Evolutionary conservation across 2,888 invertebrate genomes (phyloP), one percentile per base, ranked within the genome.

Genomic region (Leucophora obtusa): DNA sequence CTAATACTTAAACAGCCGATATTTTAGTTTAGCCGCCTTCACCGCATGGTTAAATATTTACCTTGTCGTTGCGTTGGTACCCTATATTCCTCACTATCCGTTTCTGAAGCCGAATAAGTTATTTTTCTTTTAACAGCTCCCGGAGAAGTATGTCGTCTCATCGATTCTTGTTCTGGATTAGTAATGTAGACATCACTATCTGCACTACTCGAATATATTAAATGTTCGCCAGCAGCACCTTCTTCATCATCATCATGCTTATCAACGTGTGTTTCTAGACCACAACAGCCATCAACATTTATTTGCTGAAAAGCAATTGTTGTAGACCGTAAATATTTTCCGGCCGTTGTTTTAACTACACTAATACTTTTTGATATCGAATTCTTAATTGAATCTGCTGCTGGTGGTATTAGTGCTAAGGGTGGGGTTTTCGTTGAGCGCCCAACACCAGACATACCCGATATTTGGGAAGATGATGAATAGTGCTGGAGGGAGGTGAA

Each of bases 361-460:
- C 88, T 86, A 68, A 91, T 87, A 87, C 92, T 91, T 80, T 90
- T 90, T 8, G 87, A 87, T 76, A 91, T 91, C 10, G 91, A 89
- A 17, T 87, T 87, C 77, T 89, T 91, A 2, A 91, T 89, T 2
- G 90, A 88, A 18, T 87, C 83, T 2, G 88, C 80, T 74, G 90
- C 89, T 0, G 91, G 91, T 38, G 91, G 89, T 11, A 91, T 89
- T 47, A 91, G 84, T 1, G 90, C 88, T 72, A 91, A 81, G 0
- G 90, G 88, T 18, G 89, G 89, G 0, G 88, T 87, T 83, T 89
- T 90, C 10, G 88, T 83, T 43, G 84, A 83, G 18, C 80, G 80
- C 28, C 69, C 69, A n/a, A 35, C 10, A 15, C n/a, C 8, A 15
- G 72, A 2, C 84, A 82, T 6, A 82, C 81, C 35, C 83, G 84